Base-by-base conservation (phyloP, 2,888 invertebrate species). In the Kuschelorhynchus macadamiae region DNA sequence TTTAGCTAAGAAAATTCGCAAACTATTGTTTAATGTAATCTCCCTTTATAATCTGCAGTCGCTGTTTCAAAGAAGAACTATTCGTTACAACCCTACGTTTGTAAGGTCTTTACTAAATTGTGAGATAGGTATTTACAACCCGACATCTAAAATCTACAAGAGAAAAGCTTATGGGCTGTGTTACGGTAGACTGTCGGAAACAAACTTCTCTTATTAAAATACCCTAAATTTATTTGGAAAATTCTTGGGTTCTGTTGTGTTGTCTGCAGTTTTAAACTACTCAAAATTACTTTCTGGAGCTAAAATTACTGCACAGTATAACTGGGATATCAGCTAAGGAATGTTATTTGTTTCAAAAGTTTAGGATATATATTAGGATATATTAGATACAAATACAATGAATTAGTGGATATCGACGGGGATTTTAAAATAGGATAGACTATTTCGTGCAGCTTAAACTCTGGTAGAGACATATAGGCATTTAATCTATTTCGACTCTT, bases 61-160 rank as follows among this genome's bases (percentile, higher is more conserved):
- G 21, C 17, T 21, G 39, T 39, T 36, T 39, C 21, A 52, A 52
- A 52, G 32, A 52, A 36, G 18, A 62, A 62, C 53, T 52, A 42
- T 62, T 53, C 52, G 32, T 44, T 56, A 17, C n/a, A 25, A 11
- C 42, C 11, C 32, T 33, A 17, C 61, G 41, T 62, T 62, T 62
- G 52, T 47, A 47, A 47, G 41, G 46, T 25, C 20, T 25, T 55
- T 55, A 55, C 44, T 55, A 53, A 55, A 55, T 55, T 55, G 39
- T 47, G 47, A 55, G 55, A 63, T 47, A 63, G 55, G 63, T 63
- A 63, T 63, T 63, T 61, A 67, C 56, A 61, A 39, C 55, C n/a
- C 44, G 55, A 67, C 65, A 59, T 55, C 25, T 55, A 14, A 67
- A 67, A 67, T 67, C 44, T 61, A 67, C 67, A 67, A 61, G 49